Conservation (phyloP, 2,797 vertebrate species). For the Sebastolobus altivelis region DNA sequence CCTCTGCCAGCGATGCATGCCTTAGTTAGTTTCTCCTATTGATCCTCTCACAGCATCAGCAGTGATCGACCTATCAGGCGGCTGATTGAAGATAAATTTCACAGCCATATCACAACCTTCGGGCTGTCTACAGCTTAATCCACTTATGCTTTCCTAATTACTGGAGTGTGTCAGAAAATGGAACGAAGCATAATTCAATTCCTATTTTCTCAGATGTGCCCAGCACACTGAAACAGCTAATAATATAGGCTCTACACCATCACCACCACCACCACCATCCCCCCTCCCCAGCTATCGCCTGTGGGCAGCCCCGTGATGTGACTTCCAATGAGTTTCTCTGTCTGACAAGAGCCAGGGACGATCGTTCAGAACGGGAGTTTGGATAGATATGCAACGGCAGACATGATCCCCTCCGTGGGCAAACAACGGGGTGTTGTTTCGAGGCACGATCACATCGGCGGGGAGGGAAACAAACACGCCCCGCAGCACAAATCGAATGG, state of each 20-base stretch:
- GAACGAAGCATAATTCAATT: conserved; percentile 38
- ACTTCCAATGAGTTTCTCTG: conserved; percentile 65
- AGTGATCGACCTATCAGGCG: conserved; percentile 48
- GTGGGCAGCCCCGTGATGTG: conserved; percentile 57
- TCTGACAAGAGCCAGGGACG: conserved; percentile 45
- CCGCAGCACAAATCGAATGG: conserved; percentile 35
- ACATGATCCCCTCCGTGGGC: conserved; percentile 34
- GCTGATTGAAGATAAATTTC: conserved; percentile 62
- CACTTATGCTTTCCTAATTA: conserved; percentile 66
- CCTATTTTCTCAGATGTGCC: conserved; percentile 33
- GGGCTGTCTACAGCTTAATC: conserved; percentile 53
- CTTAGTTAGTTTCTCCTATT: conserved; percentile 55
- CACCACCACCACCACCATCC: not conserved
- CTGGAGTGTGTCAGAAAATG: conserved; percentile 60
- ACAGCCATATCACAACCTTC: conserved; percentile 27
- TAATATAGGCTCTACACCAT: not conserved
- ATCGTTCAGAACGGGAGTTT: conserved; percentile 27
- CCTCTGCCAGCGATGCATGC: conserved; percentile 39
- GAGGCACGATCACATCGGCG: conserved; percentile 31
- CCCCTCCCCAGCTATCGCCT: conserved; percentile 26
- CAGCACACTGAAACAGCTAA: conserved; percentile 18
- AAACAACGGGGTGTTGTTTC: conserved; percentile 49
- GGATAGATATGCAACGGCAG: conserved; percentile 41
- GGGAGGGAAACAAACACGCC: conserved; percentile 45
- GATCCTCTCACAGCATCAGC: conserved; percentile 42